Evolutionary conservation across 2,888 invertebrate genomes (phyloP), one percentile per base, ranked within the genome.

Genomic region (Prosopocoilus inquinatus): DNA sequence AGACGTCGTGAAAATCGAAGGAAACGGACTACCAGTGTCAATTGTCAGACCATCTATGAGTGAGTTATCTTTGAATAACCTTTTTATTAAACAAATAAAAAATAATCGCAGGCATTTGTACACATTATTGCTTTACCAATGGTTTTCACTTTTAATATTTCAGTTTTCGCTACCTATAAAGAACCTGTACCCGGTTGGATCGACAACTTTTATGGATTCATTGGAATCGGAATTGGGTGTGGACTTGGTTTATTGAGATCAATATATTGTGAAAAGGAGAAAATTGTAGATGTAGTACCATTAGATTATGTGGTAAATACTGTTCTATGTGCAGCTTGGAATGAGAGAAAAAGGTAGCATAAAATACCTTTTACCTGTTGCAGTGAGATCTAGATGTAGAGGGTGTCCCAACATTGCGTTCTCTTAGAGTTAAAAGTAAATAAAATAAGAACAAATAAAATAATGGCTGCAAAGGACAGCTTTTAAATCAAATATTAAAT

Each of bases 191-290:
- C 86, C 58, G 93, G 92, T 1, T 96, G 94, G 94, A 90, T 93
- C 11, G 94, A 95, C 77, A 96, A 94, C 70, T 82, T 91, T 65
- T 95, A 94, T 70, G 95, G 95, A 2, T 90, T 94, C 1, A 92
- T 91, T 3, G 94, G 86, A 0, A 80, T 83, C 43, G 85, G 84
- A 59, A 81, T 87, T 7, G 90, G 88, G 0, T 85, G 86, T 2
- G 90, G 91, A 0, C 87, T 88, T 20, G 95, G 95, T 56, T 82
- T 93, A 2, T 70, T 90, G 34, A 80, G 86, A 34, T 81, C 90
- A 0, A 81, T 93, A 87, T 61, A 86, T 88, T 87, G 87, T 86
- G 84, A 89, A 64, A 75, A 79, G 0, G 78, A 82, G 0, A 81
- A 82, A 12, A 83, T 85, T 1, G 91, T 92, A 0, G 92, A 94